Percentiles rank a stretch among this genome's conserved stretches.
phyloP scores from a whole-genome alignment of 1,140 invertebrate genomes.

The Zaprionus capensis region DNA sequence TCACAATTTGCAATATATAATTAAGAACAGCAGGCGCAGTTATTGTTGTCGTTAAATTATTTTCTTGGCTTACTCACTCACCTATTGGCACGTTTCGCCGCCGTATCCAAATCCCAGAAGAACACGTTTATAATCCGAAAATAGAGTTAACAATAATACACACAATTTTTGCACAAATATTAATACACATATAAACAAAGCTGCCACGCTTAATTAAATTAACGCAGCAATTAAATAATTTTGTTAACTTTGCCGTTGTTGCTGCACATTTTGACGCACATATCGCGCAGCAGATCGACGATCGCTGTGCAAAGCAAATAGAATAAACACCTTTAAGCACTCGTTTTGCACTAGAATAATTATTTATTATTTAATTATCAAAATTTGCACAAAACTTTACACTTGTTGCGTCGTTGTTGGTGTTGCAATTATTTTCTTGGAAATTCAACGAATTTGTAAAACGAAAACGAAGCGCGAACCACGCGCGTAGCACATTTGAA shows the following conservation, averaged over 20 bases:
- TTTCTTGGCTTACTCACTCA: conserved; percentile 40
- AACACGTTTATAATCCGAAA: conserved; percentile 40
- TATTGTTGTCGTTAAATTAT: not conserved
- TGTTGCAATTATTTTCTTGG: conserved; percentile 54
- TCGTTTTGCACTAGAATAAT: conserved; percentile 19
- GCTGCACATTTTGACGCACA: conserved; percentile 65
- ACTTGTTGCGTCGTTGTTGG: conserved; percentile 50
- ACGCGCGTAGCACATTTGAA: conserved; percentile 55
- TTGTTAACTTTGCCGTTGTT: conserved; percentile 56
- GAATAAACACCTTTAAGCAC: conserved; percentile 15
- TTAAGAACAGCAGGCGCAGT: conserved; percentile 26
- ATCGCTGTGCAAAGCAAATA: conserved; percentile 43
- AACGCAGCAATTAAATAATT: conserved; percentile 59
- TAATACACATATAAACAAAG: conserved; percentile 24
- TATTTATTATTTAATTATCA: conserved; percentile 1
- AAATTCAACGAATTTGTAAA: conserved; percentile 51
- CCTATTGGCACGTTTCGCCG: conserved; percentile 59
- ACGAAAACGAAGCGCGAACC: conserved; percentile 41
- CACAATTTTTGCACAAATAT: conserved; percentile 7
- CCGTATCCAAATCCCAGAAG: conserved; percentile 43
- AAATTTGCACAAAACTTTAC: conserved; percentile 36
- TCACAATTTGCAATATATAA: conserved; percentile 53
- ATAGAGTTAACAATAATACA: conserved; percentile 31
- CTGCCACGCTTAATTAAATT: conserved; percentile 67
- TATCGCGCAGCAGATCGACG: conserved; percentile 58